Conservation (phyloP, 2,888 invertebrate genomes). For the Alitta virens region DNA sequence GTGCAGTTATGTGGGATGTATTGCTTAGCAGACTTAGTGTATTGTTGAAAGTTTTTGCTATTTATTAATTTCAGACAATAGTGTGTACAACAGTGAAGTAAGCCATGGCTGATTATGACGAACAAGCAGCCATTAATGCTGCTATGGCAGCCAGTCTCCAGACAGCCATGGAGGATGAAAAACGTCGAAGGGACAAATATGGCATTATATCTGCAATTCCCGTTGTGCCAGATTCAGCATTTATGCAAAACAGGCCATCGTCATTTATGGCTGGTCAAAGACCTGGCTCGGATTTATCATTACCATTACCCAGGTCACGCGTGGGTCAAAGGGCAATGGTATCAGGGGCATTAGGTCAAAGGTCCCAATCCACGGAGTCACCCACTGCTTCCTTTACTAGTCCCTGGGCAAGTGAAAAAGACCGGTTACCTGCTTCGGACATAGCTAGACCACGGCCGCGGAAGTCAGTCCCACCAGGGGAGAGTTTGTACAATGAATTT, state of each 20-base stretch:
- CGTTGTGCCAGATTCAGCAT: too few relatives aligned
- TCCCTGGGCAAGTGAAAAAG: background rate
- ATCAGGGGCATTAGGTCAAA: background rate
- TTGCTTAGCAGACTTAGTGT: too few relatives aligned
- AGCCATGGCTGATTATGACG: constrained; percentile 4
- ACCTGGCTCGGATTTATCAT: background rate
- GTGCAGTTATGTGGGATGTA: too few relatives aligned
- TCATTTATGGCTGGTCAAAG: too few relatives aligned
- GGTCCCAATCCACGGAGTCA: too few relatives aligned
- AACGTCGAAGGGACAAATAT: constrained; percentile 17
- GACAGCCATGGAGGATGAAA: constrained; percentile 27
- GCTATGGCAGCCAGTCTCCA: constrained; percentile 26
- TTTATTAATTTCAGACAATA: too few relatives aligned
- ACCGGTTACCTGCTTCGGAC: constrained; percentile 2
- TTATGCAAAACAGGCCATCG: too few relatives aligned
- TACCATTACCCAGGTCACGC: background rate
- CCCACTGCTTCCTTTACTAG: too few relatives aligned
- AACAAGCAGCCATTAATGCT: constrained; percentile 25
- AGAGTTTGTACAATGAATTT: too few relatives aligned
- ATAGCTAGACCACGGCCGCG: constrained; percentile 9
- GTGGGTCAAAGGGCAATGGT: background rate
- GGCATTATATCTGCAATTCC: background rate
- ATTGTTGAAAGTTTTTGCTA: too few relatives aligned
- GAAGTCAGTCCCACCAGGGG: background rate
- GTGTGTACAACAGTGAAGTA: too few relatives aligned